phyloP scores from a whole-genome alignment of 2,888 invertebrate genomes.

The Ophioninae sp. region DNA sequence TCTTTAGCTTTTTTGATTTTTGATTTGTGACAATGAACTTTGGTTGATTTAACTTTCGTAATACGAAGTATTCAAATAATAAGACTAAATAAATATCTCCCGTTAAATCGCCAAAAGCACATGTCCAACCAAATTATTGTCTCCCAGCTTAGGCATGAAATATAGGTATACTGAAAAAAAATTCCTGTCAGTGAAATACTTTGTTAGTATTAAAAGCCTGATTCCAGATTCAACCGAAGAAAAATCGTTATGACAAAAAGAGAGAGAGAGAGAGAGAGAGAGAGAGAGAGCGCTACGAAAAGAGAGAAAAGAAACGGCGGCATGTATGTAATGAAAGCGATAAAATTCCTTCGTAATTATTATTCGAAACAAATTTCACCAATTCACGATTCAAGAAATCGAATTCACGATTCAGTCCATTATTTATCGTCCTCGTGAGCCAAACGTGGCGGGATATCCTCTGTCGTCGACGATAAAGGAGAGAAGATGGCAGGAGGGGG shows the following conservation, averaged over 20 bases:
- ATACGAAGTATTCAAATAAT: background rate
- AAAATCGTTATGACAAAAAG: background rate
- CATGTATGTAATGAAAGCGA: conserved; percentile 17
- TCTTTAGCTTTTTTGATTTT: background rate
- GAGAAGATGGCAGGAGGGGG: conserved; percentile 25
- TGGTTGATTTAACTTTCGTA: background rate
- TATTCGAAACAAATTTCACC: conserved; percentile 38
- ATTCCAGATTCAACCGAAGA: background rate
- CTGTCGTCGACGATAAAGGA: conserved; percentile 45
- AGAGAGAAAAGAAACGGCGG: background rate
- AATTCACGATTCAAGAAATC: conserved; percentile 57
- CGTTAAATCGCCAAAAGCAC: too few species aligned
- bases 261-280: background rate
- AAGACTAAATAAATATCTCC: background rate
- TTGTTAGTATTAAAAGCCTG: conserved; percentile 40
- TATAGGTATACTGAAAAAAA: conserved; percentile 1
- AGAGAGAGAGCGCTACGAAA: background rate
- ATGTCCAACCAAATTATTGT: too few species aligned
- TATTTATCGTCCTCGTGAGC: conserved; percentile 60
- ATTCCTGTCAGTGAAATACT: conserved; percentile 7
- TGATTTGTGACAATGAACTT: background rate
- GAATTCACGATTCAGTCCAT: conserved; percentile 49
- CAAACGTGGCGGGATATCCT: conserved; percentile 43
- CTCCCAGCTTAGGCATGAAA: background rate
- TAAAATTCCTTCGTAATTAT: conserved; percentile 43